phyloP scores from a whole-genome alignment of 2,888 invertebrate genomes.

The Ischnus inquisitorius region DNA sequence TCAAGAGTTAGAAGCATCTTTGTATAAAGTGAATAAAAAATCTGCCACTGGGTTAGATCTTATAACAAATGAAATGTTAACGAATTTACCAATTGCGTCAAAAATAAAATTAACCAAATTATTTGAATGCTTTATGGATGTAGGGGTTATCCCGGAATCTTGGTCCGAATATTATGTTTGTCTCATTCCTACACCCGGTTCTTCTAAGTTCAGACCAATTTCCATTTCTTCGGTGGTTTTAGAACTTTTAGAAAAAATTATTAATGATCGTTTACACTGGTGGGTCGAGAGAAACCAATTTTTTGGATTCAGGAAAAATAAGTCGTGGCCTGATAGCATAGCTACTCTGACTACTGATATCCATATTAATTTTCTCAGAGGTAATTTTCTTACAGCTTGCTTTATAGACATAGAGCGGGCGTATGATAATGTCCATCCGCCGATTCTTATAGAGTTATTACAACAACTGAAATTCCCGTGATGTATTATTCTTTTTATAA shows the following conservation, averaged over 20 bases:
- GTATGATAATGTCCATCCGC: conserved; percentile 10
- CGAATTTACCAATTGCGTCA: not conserved
- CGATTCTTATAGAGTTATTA: not conserved
- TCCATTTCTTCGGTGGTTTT: not conserved
- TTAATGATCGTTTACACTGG: conserved; percentile 14
- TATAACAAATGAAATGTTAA: not conserved
- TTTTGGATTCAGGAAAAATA: conserved; percentile 12
- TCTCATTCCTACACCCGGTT: conserved; percentile 15
- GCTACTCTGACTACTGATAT: conserved; percentile 6
- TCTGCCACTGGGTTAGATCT: not conserved
- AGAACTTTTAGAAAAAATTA: conserved; percentile 27
- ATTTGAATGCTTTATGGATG: not conserved
- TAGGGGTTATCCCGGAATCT: not conserved
- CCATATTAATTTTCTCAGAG: not conserved
- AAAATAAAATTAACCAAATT: not conserved
- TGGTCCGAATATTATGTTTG: conserved; percentile 11
- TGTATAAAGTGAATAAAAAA: not conserved
- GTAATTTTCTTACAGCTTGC: not conserved
- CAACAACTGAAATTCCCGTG: not conserved
- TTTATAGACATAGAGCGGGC: conserved; percentile 13
- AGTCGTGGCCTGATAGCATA: conserved; percentile 20
- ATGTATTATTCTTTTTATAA: not conserved
- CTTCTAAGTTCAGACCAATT: not conserved
- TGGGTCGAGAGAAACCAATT: not conserved
- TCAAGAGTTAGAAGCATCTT: not conserved